phyloP scores from a whole-genome alignment of 2,888 invertebrate species.

The Ecdyonurus torrentis region DNA sequence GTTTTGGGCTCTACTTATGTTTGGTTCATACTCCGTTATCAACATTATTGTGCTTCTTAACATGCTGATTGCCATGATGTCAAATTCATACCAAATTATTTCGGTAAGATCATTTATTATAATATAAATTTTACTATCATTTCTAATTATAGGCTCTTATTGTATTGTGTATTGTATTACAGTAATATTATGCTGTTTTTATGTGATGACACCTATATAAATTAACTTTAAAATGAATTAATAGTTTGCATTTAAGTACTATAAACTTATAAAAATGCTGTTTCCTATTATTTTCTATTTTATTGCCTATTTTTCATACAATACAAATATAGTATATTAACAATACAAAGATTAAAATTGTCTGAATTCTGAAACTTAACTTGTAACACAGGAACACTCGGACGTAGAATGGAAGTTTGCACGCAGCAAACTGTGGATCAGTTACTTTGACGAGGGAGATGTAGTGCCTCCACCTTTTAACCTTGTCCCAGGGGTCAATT shows the following conservation, averaged over 20 bases:
- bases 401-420: constrained; percentile 98
- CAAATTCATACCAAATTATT: constrained; percentile 59
- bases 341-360: too few species aligned
- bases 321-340: too few species aligned
- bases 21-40: constrained; percentile 88
- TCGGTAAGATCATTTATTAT: not conserved
- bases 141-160: too few species aligned
- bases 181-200: too few species aligned
- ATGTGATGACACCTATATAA: too few species aligned
- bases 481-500: constrained; percentile 66
- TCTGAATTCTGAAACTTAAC: not conserved
- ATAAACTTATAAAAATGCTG: too few species aligned
- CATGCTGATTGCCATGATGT: constrained; percentile 96
- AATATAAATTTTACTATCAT: too few species aligned
- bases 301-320: too few species aligned
- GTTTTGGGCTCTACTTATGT: constrained; percentile 92
- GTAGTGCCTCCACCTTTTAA: constrained; percentile 92
- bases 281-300: too few species aligned
- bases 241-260: too few species aligned
- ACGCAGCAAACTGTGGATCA: constrained; percentile 89
- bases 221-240: too few species aligned
- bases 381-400: constrained; percentile 75
- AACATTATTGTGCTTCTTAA: constrained; percentile 87
- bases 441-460: constrained; percentile 85
- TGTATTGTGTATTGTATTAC: too few species aligned